Base-by-base conservation (phyloP, 2,113 vertebrate species). In the Leptocoma aspasia region DNA sequence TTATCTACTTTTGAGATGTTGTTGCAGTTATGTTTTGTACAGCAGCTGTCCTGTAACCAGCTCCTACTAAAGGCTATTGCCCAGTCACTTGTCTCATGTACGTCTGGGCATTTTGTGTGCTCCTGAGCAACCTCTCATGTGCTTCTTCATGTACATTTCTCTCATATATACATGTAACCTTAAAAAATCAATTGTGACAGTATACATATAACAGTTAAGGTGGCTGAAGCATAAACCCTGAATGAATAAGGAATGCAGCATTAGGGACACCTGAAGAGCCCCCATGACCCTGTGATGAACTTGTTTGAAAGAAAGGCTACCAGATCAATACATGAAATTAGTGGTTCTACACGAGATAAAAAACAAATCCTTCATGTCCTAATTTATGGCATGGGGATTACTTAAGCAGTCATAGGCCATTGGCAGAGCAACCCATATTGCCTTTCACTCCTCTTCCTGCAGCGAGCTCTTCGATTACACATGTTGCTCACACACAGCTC, bases 391-490 rank as follows among this genome's bases (percentile, higher is more conserved):
- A 47, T 4, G 1, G 23, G 13, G 13, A 37, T 57, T 87, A 87
- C 33, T 77, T 47, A 24, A 57, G 56, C 12, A 60, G 33, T 16
- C 73, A 64, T 13, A 66, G 49, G 45, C 52, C 57, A 41, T 6
- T 8, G 24, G 20, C 57, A 93, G 49, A 91, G 41, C 41, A 86
- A 50, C 37, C 10, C 59, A 70, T 61, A 19, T 84, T 47, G n/a
- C 16, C 60, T 30, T 65, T 47, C 5, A 2, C 54, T 85, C 14
- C 16, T 57, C 21, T 56, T 53, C 53, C 37, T 84, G 47, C 53
- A 73, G 45, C 2, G 24, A 79, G 27, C 24, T 26, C 4, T 50
- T 57, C 0, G 0, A 37, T 39, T 60, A 15, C 59, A 59, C 2
- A 0, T 26, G 4, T 16, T 47, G n/a, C 35, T 68, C 23, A 47